A percentile compares a stretch with the other conserved stretches of the same genome.
Conservation (phyloP, 2,888 invertebrate species). For the Blomia tropicalis region DNA sequence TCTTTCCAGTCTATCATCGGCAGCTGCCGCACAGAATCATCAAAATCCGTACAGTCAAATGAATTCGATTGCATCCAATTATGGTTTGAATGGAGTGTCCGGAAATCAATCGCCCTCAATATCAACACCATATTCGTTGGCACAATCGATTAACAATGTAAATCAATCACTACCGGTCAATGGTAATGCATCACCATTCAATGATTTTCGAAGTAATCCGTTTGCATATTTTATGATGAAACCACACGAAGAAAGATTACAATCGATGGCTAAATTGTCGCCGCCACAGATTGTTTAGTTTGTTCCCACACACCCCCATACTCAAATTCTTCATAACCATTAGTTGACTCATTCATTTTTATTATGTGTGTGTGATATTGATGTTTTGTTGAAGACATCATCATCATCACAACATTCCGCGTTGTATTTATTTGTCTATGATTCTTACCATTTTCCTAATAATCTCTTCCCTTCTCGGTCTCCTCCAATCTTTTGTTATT, state of each 20-base stretch:
- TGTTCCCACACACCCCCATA: not conserved
- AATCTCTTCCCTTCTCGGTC: too few relatives aligned
- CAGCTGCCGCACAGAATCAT: not conserved
- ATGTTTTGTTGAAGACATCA: too few relatives aligned
- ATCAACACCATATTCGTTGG: slow-evolving; percentile 25
- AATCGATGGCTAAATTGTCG: slow-evolving; percentile 12
- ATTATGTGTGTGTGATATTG: too few relatives aligned
- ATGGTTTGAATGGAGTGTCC: slow-evolving; percentile 12
- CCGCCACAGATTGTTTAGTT: slow-evolving; percentile 22
- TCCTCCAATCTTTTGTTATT: too few relatives aligned
- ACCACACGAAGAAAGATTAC: slow-evolving; percentile 36
- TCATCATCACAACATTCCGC: too few relatives aligned
- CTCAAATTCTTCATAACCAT: too few relatives aligned
- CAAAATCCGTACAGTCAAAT: slow-evolving; percentile 12
- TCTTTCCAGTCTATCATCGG: slow-evolving; percentile 11
- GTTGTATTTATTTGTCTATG: too few relatives aligned
- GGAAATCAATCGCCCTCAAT: slow-evolving; percentile 21
- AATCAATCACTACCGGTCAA: not conserved
- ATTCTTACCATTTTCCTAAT: too few relatives aligned
- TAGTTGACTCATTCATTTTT: not conserved
- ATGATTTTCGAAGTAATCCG: slow-evolving; percentile 33
- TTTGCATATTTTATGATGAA: slow-evolving; percentile 36
- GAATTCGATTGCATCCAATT: not conserved
- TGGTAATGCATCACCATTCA: slow-evolving; percentile 26
- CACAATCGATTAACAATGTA: slow-evolving; percentile 5